phyloP scores from a whole-genome alignment of 2,797 vertebrate genomes.

The Tadarida brasiliensis region DNA sequence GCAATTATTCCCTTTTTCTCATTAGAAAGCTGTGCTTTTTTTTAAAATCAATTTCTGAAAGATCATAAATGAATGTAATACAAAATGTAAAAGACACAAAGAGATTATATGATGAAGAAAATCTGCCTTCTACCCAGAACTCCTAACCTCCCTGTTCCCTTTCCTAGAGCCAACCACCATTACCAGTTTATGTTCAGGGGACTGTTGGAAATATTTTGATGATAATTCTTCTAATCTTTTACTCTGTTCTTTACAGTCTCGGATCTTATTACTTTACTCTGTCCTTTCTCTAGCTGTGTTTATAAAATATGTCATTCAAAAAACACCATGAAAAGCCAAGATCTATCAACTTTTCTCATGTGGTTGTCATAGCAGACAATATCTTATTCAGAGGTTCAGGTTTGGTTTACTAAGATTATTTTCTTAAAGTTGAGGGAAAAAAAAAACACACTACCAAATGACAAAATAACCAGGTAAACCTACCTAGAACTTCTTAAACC shows the following conservation, averaged over 20 bases:
- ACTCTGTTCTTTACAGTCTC: neutral
- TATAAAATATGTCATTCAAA: conserved; percentile 45
- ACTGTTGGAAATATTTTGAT: conserved; percentile 18
- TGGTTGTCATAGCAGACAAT: neutral
- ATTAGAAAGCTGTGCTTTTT: conserved; percentile 31
- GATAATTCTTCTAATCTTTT: neutral
- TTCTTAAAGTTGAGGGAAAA: neutral
- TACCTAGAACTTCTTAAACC: neutral
- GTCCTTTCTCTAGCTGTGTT: neutral
- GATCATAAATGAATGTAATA: conserved; percentile 15
- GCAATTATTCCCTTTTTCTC: neutral
- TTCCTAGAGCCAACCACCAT: neutral
- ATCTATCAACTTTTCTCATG: neutral
- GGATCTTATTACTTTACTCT: neutral
- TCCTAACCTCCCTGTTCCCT: neutral
- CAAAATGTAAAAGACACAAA: conserved; percentile 35
- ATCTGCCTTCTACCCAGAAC: neutral
- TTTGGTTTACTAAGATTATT: conserved; percentile 13
- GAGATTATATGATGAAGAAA: neutral
- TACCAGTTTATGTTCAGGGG: neutral
- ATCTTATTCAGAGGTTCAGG: neutral
- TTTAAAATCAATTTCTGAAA: conserved; percentile 43
- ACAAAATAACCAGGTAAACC: neutral
- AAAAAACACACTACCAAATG: conserved; percentile 32
- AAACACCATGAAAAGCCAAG: neutral